Evolutionary conservation across 2,888 invertebrate species (phyloP).

Genomic region (Asteroscopus sphinx): DNA sequence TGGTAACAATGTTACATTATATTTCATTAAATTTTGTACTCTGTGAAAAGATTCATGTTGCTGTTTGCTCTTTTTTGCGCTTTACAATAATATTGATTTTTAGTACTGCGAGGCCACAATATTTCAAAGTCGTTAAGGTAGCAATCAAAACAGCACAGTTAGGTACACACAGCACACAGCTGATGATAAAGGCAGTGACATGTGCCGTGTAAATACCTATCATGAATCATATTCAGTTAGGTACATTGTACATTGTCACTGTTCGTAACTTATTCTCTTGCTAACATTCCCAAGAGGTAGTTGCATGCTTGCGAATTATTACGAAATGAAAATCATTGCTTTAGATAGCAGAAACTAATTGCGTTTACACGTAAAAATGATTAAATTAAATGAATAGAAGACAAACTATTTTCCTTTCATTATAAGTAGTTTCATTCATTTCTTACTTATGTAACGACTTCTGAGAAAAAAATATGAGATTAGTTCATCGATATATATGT

Average conservation of each 20-base stretch:
- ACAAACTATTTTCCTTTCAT: conserved; percentile 31
- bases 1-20: too few species aligned
- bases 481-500: too few species aligned
- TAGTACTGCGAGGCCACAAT: conserved; percentile 20
- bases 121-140: conserved; percentile 26
- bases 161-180: too few species aligned
- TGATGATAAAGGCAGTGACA: conserved; percentile 30
- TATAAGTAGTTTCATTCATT: conserved; percentile 30
- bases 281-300: conserved; percentile 34
- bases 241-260: conserved; percentile 11
- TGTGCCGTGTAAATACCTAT: conserved; percentile 19
- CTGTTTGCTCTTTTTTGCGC: conserved; percentile 9
- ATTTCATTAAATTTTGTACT: too few species aligned
- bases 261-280: conserved; percentile 10
- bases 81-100: conserved; percentile 45
- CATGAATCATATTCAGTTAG: conserved; percentile 27
- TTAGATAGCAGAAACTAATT: conserved; percentile 22
- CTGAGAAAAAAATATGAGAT: conserved; percentile 19
- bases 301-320: conserved; percentile 24
- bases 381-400: conserved; percentile 30
- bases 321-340: conserved; percentile 23
- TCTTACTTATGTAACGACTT: conserved; percentile 15
- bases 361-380: conserved; percentile 20
- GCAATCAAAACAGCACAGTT: conserved; percentile 32
- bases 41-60: too few species aligned